Evolutionary conservation across 1,140 invertebrate genomes (phyloP), one percentile per base, ranked within the genome.

Genomic region (Probaryconus sp.): DNA sequence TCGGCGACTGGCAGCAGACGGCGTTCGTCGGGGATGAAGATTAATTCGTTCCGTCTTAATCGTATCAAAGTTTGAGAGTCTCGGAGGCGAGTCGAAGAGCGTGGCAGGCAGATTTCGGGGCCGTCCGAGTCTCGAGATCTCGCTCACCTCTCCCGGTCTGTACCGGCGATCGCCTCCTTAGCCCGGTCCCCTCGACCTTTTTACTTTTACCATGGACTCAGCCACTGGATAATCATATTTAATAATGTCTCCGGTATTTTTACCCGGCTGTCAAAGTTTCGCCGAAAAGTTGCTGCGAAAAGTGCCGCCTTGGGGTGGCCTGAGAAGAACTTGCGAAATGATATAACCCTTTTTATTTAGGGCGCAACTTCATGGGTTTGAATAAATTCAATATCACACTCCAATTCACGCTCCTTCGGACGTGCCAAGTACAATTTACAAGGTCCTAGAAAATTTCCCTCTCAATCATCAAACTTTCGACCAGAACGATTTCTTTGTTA

Each of bases 31-130:
- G 65, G 83, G 86, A 88, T 84, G 86, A 88, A 88, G 86, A 88
- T 88, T 88, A 88, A 88, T 87, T 88, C 86, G 80, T 86, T 86
- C 80, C 84, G 84, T 87, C 85, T 87, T 88, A 88, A 88, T 87
- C 87, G 86, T 82, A 86, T 88, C 84, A 88, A 88, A 88, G 83
- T 88, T 88, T 83, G 82, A 85, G 81, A 86, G 83, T 76, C 78
- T n/a, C n/a, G n/a, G n/a, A n/a, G n/a, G n/a, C n/a, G n/a, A n/a
- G n/a, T n/a, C n/a, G n/a, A n/a, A n/a, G n/a, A n/a, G n/a, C n/a
- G n/a, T n/a, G n/a, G n/a, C 75, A 77, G 79, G 78, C 80, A 76
- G 69, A 75, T 78, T 82, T 67, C n/a, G n/a, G n/a, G 77, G 77
- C 76, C 73, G 76, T 76, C 72, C 73, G 68, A 82, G 75, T 65